Percentiles rank a stretch among this genome's conserved stretches.
Conservation (phyloP, 2,888 invertebrate species). For the Synanthedon tipuliformis region DNA sequence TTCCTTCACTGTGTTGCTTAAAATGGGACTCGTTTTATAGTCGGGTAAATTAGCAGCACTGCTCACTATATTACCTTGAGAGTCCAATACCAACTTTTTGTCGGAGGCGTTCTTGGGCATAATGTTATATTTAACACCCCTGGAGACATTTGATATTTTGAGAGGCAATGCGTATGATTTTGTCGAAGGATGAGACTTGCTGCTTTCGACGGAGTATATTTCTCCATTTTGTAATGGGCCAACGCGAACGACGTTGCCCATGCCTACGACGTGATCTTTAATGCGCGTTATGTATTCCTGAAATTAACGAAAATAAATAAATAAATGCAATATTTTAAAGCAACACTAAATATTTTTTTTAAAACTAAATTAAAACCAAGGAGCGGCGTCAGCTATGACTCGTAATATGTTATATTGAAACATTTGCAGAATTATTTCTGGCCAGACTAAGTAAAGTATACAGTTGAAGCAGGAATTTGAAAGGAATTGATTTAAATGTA, state of each 20-base stretch:
- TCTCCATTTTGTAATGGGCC: slow-evolving; percentile 63
- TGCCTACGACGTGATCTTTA: slow-evolving; percentile 79
- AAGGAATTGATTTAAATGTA: too few relatives aligned
- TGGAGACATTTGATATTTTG: slow-evolving; percentile 57
- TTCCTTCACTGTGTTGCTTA: slow-evolving; percentile 62
- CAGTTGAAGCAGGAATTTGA: too few relatives aligned
- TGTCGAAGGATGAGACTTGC: slow-evolving; percentile 45
- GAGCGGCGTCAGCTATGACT: too few relatives aligned
- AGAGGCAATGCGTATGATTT: slow-evolving; percentile 62
- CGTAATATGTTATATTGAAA: too few relatives aligned
- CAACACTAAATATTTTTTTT: too few relatives aligned
- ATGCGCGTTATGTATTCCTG: slow-evolving; percentile 68
- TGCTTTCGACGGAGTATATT: slow-evolving; percentile 52
- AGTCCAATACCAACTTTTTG: slow-evolving; percentile 58
- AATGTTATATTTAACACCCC: slow-evolving; percentile 60
- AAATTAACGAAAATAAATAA: slow-evolving; percentile 11
- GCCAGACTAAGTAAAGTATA: too few relatives aligned
- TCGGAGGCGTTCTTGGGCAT: slow-evolving; percentile 64
- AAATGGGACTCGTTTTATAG: slow-evolving; percentile 55
- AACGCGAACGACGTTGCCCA: slow-evolving; percentile 77
- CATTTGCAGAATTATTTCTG: too few relatives aligned
- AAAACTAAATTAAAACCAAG: too few relatives aligned
- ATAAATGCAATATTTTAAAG: background rate
- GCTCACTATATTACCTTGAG: slow-evolving; percentile 61
- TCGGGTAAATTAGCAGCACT: slow-evolving; percentile 60